Evolutionary conservation across 1,140 invertebrate species (phyloP), one percentile per base, ranked within the genome.

Genomic region (Cydia pomonella): DNA sequence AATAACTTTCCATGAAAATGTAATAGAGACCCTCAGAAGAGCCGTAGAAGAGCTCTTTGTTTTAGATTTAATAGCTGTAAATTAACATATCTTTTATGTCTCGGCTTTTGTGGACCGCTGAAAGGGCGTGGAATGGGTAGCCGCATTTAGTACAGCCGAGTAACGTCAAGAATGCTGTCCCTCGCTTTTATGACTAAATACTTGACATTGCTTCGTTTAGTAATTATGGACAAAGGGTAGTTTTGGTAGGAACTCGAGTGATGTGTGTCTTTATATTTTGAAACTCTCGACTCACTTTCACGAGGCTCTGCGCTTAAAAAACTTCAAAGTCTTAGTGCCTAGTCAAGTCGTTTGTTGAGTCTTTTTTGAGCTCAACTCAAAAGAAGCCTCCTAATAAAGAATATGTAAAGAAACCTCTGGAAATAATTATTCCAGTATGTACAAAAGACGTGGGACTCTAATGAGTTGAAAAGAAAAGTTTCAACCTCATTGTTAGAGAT

Each of bases 21-120:
- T 53, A 53, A 53, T 53, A 53, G 7, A 53, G 16, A 18, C 50
- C 50, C 50, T 53, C 16, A 50, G n/a, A 50, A 50, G 47, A 50
- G n/a, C 47, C 16, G 13, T 50, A 50, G 6, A 2, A 16, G 4
- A 7, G 10, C 16, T 18, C 50, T 53, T 53, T 53, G 18, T 53
- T 27, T 16, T 63, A 27, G 3, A 63, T 13, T 63, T 16, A 27
- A n/a, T 3, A 1, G 25, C 16, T 6, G 63, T 66, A 66, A 66
- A 66, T 66, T 66, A 66, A 66, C 63, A 23, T 63, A 16, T 33
- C 27, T n/a, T 29, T 66, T n/a, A 66, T 66, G 27, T 66, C 29
- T 29, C 10, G 63, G 25, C 63, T 29, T 66, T 38, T 66, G 63
- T 66, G 27, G 13, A 27, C 21, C 21, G 27, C 25, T 53, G 25